A percentile compares a stretch with the other conserved stretches of the same genome.
Conservation (phyloP, 2,113 vertebrate genomes). For the Pelecanus crispus region DNA sequence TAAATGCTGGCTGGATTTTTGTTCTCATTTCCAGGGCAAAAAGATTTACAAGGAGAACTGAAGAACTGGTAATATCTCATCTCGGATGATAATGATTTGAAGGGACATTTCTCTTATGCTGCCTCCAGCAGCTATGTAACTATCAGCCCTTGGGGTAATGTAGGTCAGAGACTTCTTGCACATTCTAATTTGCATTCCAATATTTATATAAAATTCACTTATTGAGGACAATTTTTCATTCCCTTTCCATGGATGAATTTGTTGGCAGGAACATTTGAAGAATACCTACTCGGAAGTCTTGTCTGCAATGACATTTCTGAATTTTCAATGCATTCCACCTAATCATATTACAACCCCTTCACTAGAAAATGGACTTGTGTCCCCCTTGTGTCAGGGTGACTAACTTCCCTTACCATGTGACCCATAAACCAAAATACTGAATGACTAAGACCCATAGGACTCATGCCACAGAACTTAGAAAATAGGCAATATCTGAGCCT, state of each 20-base stretch:
- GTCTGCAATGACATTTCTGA: not conserved
- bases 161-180: not conserved
- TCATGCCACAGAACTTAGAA: not conserved
- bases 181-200: not conserved
- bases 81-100: not conserved
- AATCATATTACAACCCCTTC: fast-evolving
- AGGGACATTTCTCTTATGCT: not conserved
- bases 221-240: not conserved
- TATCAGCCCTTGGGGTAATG: not conserved
- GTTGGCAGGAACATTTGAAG: not conserved
- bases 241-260: not conserved
- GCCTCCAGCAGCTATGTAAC: not conserved
- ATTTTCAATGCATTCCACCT: not conserved
- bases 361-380: not conserved
- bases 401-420: not conserved
- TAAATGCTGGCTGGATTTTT: not conserved
- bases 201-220: not conserved
- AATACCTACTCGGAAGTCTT: not conserved
- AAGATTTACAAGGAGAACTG: not conserved
- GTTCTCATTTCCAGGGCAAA: not conserved
- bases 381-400: not conserved
- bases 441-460: not conserved
- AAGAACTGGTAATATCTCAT: not conserved
- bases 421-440: not conserved
- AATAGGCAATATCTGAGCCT: not conserved